A percentile compares a stretch with the other conserved stretches of the same genome.
Conservation (phyloP, 1,140 invertebrate species). For the Trichonephila inaurata region DNA sequence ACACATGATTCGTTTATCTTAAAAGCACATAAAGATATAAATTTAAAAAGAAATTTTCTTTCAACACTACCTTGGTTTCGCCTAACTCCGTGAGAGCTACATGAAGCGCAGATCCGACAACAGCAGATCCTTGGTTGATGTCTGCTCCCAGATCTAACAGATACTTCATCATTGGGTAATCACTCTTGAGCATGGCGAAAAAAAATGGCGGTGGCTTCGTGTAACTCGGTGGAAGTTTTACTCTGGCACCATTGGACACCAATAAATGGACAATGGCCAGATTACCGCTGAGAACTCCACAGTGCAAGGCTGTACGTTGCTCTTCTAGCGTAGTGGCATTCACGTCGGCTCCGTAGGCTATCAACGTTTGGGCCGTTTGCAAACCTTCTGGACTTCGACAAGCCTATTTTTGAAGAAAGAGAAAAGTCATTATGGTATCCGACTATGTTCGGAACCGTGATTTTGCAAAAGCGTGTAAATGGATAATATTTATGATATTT, state of each 20-base stretch:
- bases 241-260: slow-evolving; percentile 89
- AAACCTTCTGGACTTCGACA: slow-evolving; percentile 89
- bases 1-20: too few relatives aligned
- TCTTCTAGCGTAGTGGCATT: slow-evolving; percentile 91
- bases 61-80: slow-evolving; percentile 54
- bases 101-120: slow-evolving; percentile 91
- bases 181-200: slow-evolving; percentile 89
- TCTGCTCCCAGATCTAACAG: slow-evolving; percentile 85
- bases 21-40: too few relatives aligned
- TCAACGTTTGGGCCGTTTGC: slow-evolving; percentile 87
- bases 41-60: too few relatives aligned
- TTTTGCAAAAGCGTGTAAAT: too few relatives aligned
- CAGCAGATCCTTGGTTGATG: slow-evolving; percentile 89
- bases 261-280: slow-evolving; percentile 88
- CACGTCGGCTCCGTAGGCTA: slow-evolving; percentile 89
- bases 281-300: slow-evolving; percentile 91
- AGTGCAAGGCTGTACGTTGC: slow-evolving; percentile 91
- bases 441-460: too few relatives aligned
- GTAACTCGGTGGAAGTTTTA: slow-evolving; percentile 85
- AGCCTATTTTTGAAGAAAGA: slow-evolving; percentile 82
- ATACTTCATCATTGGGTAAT: slow-evolving; percentile 85
- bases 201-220: slow-evolving; percentile 91
- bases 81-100: slow-evolving; percentile 90
- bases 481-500: too few relatives aligned
- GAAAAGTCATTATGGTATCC: too few relatives aligned